Base-by-base conservation (phyloP, 2,113 vertebrate species). In the Hepsetus odoe region DNA sequence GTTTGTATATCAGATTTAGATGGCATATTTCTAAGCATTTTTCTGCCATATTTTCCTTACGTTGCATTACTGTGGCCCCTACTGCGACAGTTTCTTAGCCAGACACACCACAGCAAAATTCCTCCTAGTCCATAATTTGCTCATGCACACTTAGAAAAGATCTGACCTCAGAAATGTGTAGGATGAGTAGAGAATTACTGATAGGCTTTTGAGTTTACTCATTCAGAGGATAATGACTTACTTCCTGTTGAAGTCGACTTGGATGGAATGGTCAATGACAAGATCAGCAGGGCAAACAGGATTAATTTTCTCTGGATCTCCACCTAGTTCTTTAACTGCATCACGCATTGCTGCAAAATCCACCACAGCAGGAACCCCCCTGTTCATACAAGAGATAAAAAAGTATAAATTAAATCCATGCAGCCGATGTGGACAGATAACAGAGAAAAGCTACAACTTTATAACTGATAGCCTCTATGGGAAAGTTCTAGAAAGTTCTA, bases 301-400 rank as follows among this genome's bases (percentile, higher is more conserved):
- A 80, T 98, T 99, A 75, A 99, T 97, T 88, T 95, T 97, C 87
- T 98, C 95, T 5, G 97, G 97, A 83, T 99, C 90, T 0, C 96
- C 97, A 0, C 95, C 95, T 5, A 99, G 91, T 20, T 91, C 93
- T 87, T 94, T 96, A 83, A 99, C 94, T 6, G 96, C 96, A 35
- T 99, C 96, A 12, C 98, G 95, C 98, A 99, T 99, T 0, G 96
- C 97, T 20, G 97, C 97, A 65, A 99, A 98, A 89, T 99, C 98
- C 82, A 99, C 98, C 79, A 99, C 96, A 1, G 97, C 96, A 69
- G 97, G 97, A 12, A 99, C 96, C 0, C 97, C 97, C 2, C 97
- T 99, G 75, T n/a, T 59, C 55, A 77, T 46, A 22, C 71, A 0
- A 72, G 61, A 40, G 49, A 77, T 10, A 42, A 1, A 0, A 49